Evolutionary conservation across 2,888 invertebrate genomes (phyloP), one percentile per base, ranked within the genome.

Genomic region (Mythimna albipuncta): DNA sequence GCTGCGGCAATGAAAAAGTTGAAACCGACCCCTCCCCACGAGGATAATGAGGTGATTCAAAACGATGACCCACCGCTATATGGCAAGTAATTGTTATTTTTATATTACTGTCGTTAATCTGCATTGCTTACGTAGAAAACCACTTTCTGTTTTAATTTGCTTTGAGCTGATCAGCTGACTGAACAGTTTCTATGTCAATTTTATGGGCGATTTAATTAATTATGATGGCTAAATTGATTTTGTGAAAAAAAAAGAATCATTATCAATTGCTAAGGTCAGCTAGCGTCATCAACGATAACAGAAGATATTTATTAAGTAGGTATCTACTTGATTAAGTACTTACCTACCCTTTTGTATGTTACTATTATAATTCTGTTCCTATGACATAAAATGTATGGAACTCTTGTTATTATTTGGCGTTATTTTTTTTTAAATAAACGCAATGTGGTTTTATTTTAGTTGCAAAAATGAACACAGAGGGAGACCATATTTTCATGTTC

Each of bases 21-120:
- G 26, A 95, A 94, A 78, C 89, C 94, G 0, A 91, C 93, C 9
- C 91, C 92, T 1, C 87, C 92, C 0, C 86, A 83, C 19, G 89
- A 89, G 21, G 91, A 94, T 78, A 96, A 96, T 71, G 95, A 96
- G 82, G 95, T 95, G 2, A 89, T 96, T 78, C 92, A 91, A 75
- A 95, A 93, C 65, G 96, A 96, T 76, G 87, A 89, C 6, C 92
- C 95, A 4, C 75, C 78, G 54, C 55, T 80, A 5, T 82, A 87
- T 86, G 90, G 92, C 90, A 84, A 82, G 83, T 83, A 70, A 71
- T 69, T 70, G 32, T 58, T 62, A 4, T 61, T 61, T 72, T 78
- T 32, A 57, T 13, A 3, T 64, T 10, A 55, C 9, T 55, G n/a
- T 62, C n/a, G 50, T 32, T 38, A n/a, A 21, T 55, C 21, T 68